Conservation (phyloP, 2,113 vertebrate species). For the Gobiocypris rarus region DNA sequence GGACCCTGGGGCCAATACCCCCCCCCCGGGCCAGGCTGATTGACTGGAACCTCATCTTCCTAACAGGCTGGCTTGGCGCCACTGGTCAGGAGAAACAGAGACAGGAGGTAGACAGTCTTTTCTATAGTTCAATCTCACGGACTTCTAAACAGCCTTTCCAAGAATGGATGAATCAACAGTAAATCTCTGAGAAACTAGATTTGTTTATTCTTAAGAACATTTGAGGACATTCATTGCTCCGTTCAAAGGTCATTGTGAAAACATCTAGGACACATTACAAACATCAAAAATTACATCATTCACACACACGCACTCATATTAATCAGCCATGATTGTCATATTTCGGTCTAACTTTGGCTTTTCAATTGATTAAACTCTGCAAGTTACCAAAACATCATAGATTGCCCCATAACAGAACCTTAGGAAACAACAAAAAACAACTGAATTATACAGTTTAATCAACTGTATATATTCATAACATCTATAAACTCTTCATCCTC, state of each 20-base stretch:
- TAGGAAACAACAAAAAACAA: not conserved
- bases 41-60: conserved; percentile 84
- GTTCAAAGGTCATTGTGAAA: conserved; percentile 55
- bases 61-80: conserved; percentile 80
- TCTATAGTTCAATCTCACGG: not conserved
- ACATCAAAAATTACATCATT: conserved; percentile 31
- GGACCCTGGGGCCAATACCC: conserved; percentile 41
- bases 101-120: conserved; percentile 55
- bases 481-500: not conserved
- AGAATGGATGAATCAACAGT: conserved; percentile 38
- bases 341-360: conserved; percentile 77
- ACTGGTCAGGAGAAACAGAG: conserved; percentile 62
- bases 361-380: conserved; percentile 53
- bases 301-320: conserved; percentile 27
- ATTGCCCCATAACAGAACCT: too few species aligned
- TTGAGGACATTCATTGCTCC: conserved; percentile 56
- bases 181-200: conserved; percentile 75
- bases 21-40: conserved; percentile 75
- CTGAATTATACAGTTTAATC: not conserved
- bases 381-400: conserved; percentile 6
- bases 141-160: conserved; percentile 43
- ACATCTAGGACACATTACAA: conserved; percentile 57
- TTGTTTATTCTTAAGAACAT: conserved; percentile 69
- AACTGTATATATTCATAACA: conserved; percentile 2
- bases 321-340: conserved; percentile 62